Conservation (phyloP, 2,797 vertebrate genomes). For the Margarornis squamiger region DNA sequence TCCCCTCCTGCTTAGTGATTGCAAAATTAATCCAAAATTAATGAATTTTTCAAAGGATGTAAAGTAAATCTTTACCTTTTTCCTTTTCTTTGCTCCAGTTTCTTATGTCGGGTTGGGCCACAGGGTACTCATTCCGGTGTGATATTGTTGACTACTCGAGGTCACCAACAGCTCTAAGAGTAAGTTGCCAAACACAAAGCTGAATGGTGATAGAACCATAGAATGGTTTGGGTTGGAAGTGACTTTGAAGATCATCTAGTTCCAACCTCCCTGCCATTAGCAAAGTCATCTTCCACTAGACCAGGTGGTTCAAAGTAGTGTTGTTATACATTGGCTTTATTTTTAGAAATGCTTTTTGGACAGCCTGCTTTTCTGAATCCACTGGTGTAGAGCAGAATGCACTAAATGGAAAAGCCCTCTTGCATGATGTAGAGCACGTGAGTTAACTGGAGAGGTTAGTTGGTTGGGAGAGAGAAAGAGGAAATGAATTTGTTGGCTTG, state of each 20-base stretch:
- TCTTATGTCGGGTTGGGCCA: slow-evolving; percentile 98
- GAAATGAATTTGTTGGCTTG: not conserved
- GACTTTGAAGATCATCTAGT: not conserved
- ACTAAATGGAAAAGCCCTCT: not conserved
- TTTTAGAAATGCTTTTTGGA: not conserved
- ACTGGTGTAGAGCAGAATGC: not conserved
- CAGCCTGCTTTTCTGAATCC: not conserved
- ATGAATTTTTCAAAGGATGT: slow-evolving; percentile 1
- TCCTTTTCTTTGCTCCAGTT: slow-evolving; percentile 78
- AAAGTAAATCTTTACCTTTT: not conserved
- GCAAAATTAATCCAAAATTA: not conserved
- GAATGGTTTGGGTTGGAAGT: not conserved
- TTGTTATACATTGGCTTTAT: not conserved
- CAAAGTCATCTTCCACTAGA: not conserved
- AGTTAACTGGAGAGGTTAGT: not conserved
- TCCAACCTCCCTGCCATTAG: not conserved
- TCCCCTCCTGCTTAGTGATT: not conserved
- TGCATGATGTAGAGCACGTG: not conserved
- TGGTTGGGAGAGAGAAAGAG: not conserved
- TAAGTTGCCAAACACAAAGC: slow-evolving; percentile 74
- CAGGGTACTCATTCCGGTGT: slow-evolving; percentile 90
- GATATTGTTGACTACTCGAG: slow-evolving; percentile 91
- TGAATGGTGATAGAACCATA: not conserved
- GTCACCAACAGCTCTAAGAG: slow-evolving; percentile 88
- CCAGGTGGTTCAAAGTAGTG: not conserved